Percentiles rank a stretch among this genome's conserved stretches.
Conservation (phyloP, 2,888 invertebrate genomes). For the Eremobia ochroleuca region DNA sequence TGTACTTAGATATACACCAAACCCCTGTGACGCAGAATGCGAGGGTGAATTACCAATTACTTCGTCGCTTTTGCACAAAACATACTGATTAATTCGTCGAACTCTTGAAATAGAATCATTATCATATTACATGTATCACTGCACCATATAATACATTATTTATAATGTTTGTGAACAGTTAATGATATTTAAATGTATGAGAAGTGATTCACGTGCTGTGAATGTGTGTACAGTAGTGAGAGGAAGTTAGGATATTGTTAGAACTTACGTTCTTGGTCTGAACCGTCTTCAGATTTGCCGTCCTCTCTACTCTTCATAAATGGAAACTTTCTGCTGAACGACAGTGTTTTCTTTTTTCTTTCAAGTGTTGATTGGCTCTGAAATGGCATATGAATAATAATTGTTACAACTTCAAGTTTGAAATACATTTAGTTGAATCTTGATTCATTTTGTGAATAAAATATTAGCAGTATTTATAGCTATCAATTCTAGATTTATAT, state of each 20-base stretch:
- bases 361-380: conserved; percentile 97
- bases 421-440: not conserved
- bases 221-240: conserved; percentile 43
- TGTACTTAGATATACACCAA: conserved; percentile 57
- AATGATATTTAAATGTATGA: conserved; percentile 61
- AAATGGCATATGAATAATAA: conserved; percentile 38
- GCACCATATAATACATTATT: conserved; percentile 71
- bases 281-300: conserved; percentile 98
- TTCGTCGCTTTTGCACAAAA: conserved; percentile 37
- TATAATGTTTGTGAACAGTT: conserved; percentile 65
- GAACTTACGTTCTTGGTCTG: conserved; percentile 99
- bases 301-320: conserved; percentile 99
- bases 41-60: conserved; percentile 46
- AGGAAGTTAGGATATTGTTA: conserved; percentile 25
- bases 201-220: conserved; percentile 57
- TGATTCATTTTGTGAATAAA: conserved; percentile 6
- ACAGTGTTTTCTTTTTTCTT: conserved; percentile 99
- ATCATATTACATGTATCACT: conserved; percentile 62
- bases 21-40: conserved; percentile 53
- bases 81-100: conserved; percentile 50
- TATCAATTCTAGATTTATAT: not conserved
- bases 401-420: not conserved
- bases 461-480: conserved; percentile 5
- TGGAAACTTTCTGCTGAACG: conserved; percentile 99
- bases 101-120: conserved; percentile 52